Evolutionary conservation across 2,113 vertebrate species (phyloP).

Genomic region (Callipepla squamata): DNA sequence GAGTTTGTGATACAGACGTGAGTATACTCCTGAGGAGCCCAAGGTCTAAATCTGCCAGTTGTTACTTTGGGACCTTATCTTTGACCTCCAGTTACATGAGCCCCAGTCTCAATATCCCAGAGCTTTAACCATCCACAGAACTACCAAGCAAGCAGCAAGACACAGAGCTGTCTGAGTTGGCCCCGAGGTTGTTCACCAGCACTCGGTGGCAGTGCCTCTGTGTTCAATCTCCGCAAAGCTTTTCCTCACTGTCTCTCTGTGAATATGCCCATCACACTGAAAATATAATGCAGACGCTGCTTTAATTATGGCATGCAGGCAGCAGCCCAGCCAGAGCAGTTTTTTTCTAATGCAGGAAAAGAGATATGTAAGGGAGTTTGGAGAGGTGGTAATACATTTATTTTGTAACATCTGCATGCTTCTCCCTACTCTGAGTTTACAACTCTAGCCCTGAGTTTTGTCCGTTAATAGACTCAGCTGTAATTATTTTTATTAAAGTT

Average conservation of each 20-base stretch:
- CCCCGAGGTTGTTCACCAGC: background rate
- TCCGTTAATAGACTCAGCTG: background rate
- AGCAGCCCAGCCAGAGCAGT: background rate
- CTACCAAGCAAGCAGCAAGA: background rate
- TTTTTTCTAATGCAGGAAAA: background rate
- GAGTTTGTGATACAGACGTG: rapidly evolving
- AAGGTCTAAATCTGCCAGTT: background rate
- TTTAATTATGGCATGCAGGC: background rate
- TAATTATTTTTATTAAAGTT: constrained; percentile 51
- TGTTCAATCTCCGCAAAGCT: background rate
- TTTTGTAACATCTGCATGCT: background rate
- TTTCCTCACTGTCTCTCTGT: background rate
- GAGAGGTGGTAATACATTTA: constrained; percentile 3
- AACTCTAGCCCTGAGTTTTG: background rate
- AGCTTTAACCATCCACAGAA: background rate
- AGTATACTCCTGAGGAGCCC: background rate
- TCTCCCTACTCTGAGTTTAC: background rate
- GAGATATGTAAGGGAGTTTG: background rate
- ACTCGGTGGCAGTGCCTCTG: rapidly evolving
- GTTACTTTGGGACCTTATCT: background rate
- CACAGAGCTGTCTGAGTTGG: background rate
- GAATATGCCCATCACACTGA: background rate
- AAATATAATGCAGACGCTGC: background rate
- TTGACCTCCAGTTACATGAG: background rate
- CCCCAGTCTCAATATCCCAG: background rate